Evolutionary conservation across 2,113 vertebrate species (phyloP), one percentile per base, ranked within the genome.

Genomic region (Ovis canadensis): DNA sequence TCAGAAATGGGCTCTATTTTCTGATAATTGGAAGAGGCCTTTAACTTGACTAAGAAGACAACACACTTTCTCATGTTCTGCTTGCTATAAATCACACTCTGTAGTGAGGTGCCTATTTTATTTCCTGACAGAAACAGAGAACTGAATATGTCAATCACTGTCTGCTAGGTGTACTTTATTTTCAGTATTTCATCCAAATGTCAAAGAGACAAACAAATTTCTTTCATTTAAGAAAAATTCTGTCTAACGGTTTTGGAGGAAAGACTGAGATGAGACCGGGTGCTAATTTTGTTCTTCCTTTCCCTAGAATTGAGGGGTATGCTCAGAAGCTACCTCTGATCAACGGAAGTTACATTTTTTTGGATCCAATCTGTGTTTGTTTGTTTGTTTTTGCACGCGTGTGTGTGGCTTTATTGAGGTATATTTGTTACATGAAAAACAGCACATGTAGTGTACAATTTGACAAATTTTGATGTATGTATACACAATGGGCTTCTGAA

Each of bases 151-250:
- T 36, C 94, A 95, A 55, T 23, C 15, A 13, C 43, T 92, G 29
- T 96, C 74, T 96, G 83, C 21, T 48, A 84, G 71, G 25, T 40
- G 54, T 31, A 52, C 36, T 91, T 96, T 92, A 95, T 96, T 97
- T 97, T 97, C 80, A 95, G 48, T 62, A 67, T 97, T 98, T 95
- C 95, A 97, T 29, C 62, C 62, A 90, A 92, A 97, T 88, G 92
- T 97, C 96, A 98, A 54, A 62, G 57, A 95, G 71, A 85, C 29
- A 81, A 57, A 27, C 81, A 12, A 33, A 59, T 60, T 43, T 50
- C 50, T 97, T 85, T 21, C 64, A 52, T 74, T 88, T 80, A 81
- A 96, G 84, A 88, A 94, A 94, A 94, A 93, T 89, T 13, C 40
- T 64, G 36, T 59, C 83, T 88, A 29, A 54, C 50, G 29, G 59